Evolutionary conservation across 1,140 invertebrate species (phyloP), one percentile per base, ranked within the genome.

Genomic region (Drosophila tani): DNA sequence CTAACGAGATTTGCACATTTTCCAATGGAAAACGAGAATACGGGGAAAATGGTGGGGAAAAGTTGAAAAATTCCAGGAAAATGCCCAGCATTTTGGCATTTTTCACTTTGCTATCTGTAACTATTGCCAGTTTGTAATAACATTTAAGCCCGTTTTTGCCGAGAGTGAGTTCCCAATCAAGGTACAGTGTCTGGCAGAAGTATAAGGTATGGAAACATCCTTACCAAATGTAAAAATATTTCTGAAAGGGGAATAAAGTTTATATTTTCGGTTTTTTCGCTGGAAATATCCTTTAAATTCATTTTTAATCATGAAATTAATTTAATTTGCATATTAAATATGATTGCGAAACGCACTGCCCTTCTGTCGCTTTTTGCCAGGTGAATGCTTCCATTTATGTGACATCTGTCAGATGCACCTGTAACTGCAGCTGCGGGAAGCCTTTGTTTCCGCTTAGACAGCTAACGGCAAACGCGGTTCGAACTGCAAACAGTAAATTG

Each of bases 1-100:
- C 73, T 88, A 87, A 87, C 83, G 83, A 87, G 84, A 87, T 88
- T 84, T 81, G 57, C 84, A 69, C 81, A 77, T 70, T 80, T 32
- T 55, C 27, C 27, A 29, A 35, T 14, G 50, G 32, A 21, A 21
- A 47, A 41, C 27, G 27, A 29, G 27, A 6, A 29, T 43, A 57
- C 38, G 47, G 24, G 21, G 27, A 40, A 63, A 38, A 47, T 32
- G 15, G 27, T 51, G 17, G 27, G 19, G 45, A 58, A 70, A 75
- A 21, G 17, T 38, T 78, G 58, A 17, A 29, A 46, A 81, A 77
- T 74, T 66, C 51, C 67, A 38, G 43, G 47, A 29, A 76, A 68
- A 60, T 68, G 51, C 65, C 65, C 47, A 69, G 58, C 79, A 70
- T 82, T 82, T 35, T 62, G 82, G 53, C 62, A 87, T 87, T 87